These are phyloP conservation scores for Delichon dasypus DNA, from an alignment of 2,797 vertebrate genomes.

Conservation along the genomic window DNA sequence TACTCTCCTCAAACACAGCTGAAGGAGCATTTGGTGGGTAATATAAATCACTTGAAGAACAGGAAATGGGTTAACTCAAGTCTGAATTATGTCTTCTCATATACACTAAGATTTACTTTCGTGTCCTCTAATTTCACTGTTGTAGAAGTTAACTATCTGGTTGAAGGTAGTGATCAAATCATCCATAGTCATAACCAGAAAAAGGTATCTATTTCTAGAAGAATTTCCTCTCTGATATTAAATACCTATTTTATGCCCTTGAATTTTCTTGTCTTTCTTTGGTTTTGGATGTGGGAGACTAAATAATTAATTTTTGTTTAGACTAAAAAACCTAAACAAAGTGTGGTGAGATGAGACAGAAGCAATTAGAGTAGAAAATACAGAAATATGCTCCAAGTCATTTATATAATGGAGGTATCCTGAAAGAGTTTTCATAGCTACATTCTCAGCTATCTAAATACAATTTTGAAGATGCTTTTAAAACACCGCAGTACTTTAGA, in stretches of 20 bases:
- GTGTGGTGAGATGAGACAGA: not conserved
- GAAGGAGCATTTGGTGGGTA: not conserved
- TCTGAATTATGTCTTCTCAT: conserved; percentile 32
- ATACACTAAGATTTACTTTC: not conserved
- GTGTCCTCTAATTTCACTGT: not conserved
- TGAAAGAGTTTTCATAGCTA: not conserved
- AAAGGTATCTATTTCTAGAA: not conserved
- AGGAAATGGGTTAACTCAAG: conserved; percentile 29
- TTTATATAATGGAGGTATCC: not conserved
- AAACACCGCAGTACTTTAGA: not conserved
- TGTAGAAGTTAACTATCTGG: not conserved
- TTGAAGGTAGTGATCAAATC: not conserved
- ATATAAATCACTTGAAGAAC: conserved; percentile 46
- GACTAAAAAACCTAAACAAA: not conserved
- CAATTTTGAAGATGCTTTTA: not conserved
- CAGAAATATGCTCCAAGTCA: not conserved
- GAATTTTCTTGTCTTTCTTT: not conserved
- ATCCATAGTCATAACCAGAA: not conserved
- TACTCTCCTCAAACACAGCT: not conserved
- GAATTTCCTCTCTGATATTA: not conserved
- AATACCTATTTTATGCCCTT: not conserved
- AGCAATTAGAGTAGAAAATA: not conserved
- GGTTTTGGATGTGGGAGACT: not conserved
- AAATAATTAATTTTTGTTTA: not conserved
- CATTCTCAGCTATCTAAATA: not conserved